A percentile compares a stretch with the other conserved stretches of the same genome.
phyloP scores from a whole-genome alignment of 2,888 invertebrate genomes.

The Halocaridina rubra region DNA sequence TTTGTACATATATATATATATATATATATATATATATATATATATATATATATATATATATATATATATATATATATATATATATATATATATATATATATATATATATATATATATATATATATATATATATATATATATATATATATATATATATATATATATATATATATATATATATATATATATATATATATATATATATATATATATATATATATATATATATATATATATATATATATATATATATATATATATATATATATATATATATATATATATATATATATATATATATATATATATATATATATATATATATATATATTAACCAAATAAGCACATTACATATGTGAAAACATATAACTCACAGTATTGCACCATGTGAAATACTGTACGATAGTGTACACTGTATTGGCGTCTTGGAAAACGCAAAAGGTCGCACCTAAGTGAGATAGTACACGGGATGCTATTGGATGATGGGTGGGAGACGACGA shows the following conservation, averaged over 20 bases:
- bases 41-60: slow-evolving; percentile 19
- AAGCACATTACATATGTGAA: neutral
- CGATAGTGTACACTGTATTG: neutral
- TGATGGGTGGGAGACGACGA: too few relatives aligned
- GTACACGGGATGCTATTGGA: too few relatives aligned
- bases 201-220: slow-evolving; percentile 17
- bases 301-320: slow-evolving; percentile 19
- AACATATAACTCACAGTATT: neutral
- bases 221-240: slow-evolving; percentile 24
- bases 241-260: slow-evolving; percentile 18
- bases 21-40: slow-evolving; percentile 26
- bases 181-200: too few relatives aligned
- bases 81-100: neutral
- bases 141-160: slow-evolving; percentile 7
- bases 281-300: neutral
- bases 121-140: slow-evolving; percentile 13
- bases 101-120: slow-evolving; percentile 12
- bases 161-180: slow-evolving; percentile 1
- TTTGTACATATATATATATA: neutral
- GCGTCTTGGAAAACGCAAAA: neutral
- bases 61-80: slow-evolving; percentile 22
- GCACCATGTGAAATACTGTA: too few relatives aligned
- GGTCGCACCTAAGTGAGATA: too few relatives aligned
- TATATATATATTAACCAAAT: neutral
- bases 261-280: slow-evolving; percentile 12